Percentiles rank a stretch among this genome's conserved stretches.
Conservation (phyloP, 2,888 invertebrate genomes). For the Caenorhabditis japonica region DNA sequence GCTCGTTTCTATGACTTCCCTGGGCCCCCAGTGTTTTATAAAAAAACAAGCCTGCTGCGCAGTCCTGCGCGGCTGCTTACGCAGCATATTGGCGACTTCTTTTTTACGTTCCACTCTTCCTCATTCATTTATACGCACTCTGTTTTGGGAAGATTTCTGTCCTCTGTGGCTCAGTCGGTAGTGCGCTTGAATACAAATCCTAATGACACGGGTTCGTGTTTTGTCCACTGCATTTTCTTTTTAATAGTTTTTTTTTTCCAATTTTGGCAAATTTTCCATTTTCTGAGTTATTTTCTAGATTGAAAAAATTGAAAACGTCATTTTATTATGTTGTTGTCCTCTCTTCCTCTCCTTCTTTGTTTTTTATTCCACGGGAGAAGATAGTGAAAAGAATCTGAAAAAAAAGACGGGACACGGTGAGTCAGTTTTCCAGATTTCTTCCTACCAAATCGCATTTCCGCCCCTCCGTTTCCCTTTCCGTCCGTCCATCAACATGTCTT, state of each 20-base stretch:
- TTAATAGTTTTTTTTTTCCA: not conserved
- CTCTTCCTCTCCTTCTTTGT: not conserved
- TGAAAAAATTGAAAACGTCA: conserved; percentile 11
- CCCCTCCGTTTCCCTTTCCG: conserved; percentile 3
- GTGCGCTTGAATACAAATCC: too few species aligned
- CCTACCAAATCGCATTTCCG: conserved; percentile 38
- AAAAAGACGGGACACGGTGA: conserved; percentile 28
- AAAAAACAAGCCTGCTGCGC: too few species aligned
- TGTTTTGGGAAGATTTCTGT: too few species aligned
- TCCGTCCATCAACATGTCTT: conserved; percentile 40
- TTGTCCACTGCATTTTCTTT: too few species aligned
- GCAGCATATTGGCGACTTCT: too few species aligned
- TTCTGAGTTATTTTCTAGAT: not conserved
- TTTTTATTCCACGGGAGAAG: not conserved
- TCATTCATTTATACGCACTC: too few species aligned
- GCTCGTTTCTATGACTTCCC: too few species aligned
- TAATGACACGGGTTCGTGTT: too few species aligned
- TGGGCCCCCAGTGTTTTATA: too few species aligned
- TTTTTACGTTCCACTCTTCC: too few species aligned
- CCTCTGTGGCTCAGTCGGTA: too few species aligned
- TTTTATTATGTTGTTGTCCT: conserved; percentile 8
- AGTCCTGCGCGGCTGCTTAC: too few species aligned
- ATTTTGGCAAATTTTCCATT: not conserved
- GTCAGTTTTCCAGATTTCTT: conserved; percentile 13
- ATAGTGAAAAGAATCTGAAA: conserved; percentile 2